Evolutionary conservation across 2,888 invertebrate species (phyloP).

Genomic region (Drosophila atripex): DNA sequence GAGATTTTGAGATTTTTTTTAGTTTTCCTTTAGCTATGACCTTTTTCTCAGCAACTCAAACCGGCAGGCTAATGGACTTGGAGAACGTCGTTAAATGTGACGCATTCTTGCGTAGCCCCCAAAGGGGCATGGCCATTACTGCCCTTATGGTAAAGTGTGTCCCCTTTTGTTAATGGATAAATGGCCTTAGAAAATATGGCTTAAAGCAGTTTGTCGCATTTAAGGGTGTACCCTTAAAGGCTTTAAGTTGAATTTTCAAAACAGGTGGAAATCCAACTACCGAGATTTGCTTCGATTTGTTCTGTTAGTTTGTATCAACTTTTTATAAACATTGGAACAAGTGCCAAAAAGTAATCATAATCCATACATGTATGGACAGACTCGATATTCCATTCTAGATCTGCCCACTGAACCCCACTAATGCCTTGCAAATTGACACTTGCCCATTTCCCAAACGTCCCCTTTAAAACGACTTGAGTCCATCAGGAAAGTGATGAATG

Average conservation of each 20-base stretch:
- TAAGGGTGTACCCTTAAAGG: too few relatives aligned
- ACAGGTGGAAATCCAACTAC: too few relatives aligned
- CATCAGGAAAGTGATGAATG: constrained; percentile 77
- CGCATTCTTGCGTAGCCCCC: constrained; percentile 75
- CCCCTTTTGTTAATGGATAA: too few relatives aligned
- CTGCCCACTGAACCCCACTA: constrained; percentile 38
- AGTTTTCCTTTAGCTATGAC: too few relatives aligned
- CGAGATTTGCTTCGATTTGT: too few relatives aligned
- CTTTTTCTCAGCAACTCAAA: too few relatives aligned
- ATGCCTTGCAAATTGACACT: constrained; percentile 78
- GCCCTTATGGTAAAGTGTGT: too few relatives aligned
- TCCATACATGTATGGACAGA: not conserved
- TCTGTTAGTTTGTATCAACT: not conserved
- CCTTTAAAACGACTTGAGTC: constrained; percentile 37
- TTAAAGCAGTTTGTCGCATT: too few relatives aligned
- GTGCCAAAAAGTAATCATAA: not conserved
- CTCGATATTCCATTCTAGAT: constrained; percentile 1
- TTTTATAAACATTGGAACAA: not conserved
- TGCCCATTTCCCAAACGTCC: constrained; percentile 23
- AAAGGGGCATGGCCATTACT: constrained; percentile 53
- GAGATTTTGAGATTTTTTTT: too few relatives aligned
- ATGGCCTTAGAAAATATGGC: too few relatives aligned
- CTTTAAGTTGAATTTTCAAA: too few relatives aligned
- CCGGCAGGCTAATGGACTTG: constrained; percentile 53
- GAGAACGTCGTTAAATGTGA: constrained; percentile 80